Percentiles rank a stretch among this genome's conserved stretches.
Conservation (phyloP, 2,888 invertebrate genomes). For the Autographa gamma region DNA sequence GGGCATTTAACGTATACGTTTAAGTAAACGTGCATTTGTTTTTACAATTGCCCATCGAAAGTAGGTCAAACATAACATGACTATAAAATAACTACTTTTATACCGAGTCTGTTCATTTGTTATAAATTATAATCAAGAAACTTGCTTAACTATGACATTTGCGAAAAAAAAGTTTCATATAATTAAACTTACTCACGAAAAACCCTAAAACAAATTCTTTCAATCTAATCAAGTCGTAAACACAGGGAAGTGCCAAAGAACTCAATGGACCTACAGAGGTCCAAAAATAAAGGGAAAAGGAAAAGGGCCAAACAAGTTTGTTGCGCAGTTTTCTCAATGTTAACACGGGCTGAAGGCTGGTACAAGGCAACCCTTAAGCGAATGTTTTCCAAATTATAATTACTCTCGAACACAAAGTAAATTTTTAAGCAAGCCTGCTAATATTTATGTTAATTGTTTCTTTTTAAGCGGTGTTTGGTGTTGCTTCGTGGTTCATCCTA, state of each 20-base stretch:
- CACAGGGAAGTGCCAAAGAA: constrained; percentile 13
- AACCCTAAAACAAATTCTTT: not conserved
- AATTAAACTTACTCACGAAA: not conserved
- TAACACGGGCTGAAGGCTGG: constrained; percentile 49
- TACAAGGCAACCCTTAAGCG: constrained; percentile 64
- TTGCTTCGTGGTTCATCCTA: not conserved
- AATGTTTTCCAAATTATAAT: constrained; percentile 57
- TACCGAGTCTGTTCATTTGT: no score
- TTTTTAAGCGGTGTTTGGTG: constrained; percentile 11
- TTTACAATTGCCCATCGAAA: no score
- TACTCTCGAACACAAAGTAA: constrained; percentile 47
- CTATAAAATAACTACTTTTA: not conserved
- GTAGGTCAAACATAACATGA: no score
- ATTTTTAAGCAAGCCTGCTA: constrained; percentile 24
- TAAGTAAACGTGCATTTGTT: no score
- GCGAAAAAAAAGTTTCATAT: not conserved
- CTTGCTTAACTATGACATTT: not conserved
- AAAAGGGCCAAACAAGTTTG: constrained; percentile 44
- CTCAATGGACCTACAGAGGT: constrained; percentile 6
- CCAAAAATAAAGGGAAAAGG: constrained; percentile 13
- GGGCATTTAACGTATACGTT: not conserved
- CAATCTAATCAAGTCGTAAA: constrained; percentile 11
- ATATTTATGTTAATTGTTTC: constrained; percentile 19
- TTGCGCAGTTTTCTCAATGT: constrained; percentile 53
- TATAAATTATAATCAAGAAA: no score